A percentile compares a stretch with the other conserved stretches of the same genome.
These are phyloP conservation scores for Poecilobothrus nobilitatus DNA, from an alignment of 2,888 invertebrate species.

Conservation along the genomic window DNA sequence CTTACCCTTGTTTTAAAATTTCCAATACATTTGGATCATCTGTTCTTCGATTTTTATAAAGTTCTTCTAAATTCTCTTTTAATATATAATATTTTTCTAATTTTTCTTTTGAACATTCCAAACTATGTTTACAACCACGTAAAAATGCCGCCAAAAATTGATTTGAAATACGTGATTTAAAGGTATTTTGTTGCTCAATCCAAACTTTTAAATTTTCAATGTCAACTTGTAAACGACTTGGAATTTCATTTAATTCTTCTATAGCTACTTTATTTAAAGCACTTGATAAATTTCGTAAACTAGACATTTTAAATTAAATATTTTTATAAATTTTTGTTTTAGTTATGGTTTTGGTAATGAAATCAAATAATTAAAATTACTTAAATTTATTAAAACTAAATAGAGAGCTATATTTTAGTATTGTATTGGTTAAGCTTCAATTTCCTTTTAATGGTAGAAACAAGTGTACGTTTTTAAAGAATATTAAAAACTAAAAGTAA, in stretches of 20 bases:
- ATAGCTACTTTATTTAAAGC: slow-evolving; percentile 39
- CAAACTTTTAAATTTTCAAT: slow-evolving; percentile 45
- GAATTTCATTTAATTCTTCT: slow-evolving; percentile 47
- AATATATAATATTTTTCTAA: slow-evolving; percentile 52
- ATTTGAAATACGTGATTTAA: slow-evolving; percentile 41
- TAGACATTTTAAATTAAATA: slow-evolving; percentile 28
- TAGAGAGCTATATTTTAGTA: too few species aligned
- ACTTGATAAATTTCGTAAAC: slow-evolving; percentile 35
- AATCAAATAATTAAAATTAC: too few species aligned
- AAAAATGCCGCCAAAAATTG: slow-evolving; percentile 49
- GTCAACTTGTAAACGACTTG: slow-evolving; percentile 39
- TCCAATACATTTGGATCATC: slow-evolving; percentile 33
- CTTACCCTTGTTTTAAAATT: slow-evolving; percentile 37
- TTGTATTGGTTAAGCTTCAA: too few species aligned
- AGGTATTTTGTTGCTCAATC: slow-evolving; percentile 48
- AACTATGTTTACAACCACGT: slow-evolving; percentile 49
- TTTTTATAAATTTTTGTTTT: background rate
- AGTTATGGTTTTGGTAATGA: too few species aligned
- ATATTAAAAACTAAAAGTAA: too few species aligned
- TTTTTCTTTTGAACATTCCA: slow-evolving; percentile 51
- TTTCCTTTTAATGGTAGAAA: too few species aligned
- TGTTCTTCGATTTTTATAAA: slow-evolving; percentile 44
- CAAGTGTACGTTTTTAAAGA: too few species aligned
- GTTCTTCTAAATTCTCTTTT: slow-evolving; percentile 51
- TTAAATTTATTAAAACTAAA: too few species aligned